Percentiles rank a stretch among this genome's conserved stretches.
Evolutionary conservation across 2,888 invertebrate species (phyloP).

Genomic region (Melitaea athalia): DNA sequence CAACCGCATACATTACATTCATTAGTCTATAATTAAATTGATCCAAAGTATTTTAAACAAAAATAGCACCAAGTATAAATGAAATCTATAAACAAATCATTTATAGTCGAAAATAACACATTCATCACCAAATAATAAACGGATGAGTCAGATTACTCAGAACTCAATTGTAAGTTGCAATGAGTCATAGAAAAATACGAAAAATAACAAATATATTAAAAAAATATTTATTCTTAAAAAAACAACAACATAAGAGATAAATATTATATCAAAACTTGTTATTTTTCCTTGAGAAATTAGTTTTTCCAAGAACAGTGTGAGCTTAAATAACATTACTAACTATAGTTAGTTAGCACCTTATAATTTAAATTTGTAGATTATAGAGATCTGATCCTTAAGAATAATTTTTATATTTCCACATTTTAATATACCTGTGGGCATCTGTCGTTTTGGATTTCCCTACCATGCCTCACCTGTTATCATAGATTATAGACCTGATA

Average conservation of each 20-base stretch:
- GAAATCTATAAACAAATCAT: conserved; percentile 9
- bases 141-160: conserved; percentile 15
- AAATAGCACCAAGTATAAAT: conserved; percentile 3
- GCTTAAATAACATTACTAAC: too few species aligned
- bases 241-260: neutral
- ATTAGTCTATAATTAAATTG: neutral
- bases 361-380: too few species aligned
- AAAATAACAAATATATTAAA: conserved; percentile 8
- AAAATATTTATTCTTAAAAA: conserved; percentile 1
- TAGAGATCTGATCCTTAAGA: too few species aligned
- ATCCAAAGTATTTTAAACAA: conserved; percentile 4
- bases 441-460: too few species aligned
- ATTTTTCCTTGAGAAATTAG: too few species aligned
- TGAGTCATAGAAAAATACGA: conserved; percentile 17
- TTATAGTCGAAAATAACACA: conserved; percentile 14
- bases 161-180: conserved; percentile 15
- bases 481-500: too few species aligned
- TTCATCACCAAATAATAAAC: conserved; percentile 15
- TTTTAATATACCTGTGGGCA: too few species aligned
- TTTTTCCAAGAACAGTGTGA: too few species aligned
- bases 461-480: too few species aligned
- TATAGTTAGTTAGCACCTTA: too few species aligned
- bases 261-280: neutral
- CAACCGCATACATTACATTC: too few species aligned
- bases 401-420: too few species aligned